These are phyloP conservation scores for Orycteropus afer DNA, from an alignment of 2,113 vertebrate genomes.

Conservation along the genomic window DNA sequence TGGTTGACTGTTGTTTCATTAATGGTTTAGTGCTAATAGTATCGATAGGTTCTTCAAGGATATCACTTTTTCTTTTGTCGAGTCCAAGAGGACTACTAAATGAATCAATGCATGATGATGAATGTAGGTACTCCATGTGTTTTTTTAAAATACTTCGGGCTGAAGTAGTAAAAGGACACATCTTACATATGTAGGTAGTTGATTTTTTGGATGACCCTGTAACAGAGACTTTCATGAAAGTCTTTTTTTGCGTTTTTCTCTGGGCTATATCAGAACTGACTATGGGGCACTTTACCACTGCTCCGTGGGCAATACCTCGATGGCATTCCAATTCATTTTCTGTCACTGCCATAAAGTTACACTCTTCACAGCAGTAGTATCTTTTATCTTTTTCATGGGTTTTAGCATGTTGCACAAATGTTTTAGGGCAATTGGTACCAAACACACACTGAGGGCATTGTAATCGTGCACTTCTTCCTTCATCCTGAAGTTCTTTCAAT, in stretches of 20 bases:
- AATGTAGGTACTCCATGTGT: slow-evolving; percentile 88
- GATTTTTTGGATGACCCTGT: slow-evolving; percentile 86
- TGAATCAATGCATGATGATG: slow-evolving; percentile 84
- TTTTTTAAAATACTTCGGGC: slow-evolving; percentile 89
- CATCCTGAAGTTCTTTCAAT: slow-evolving; percentile 90
- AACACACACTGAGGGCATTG: slow-evolving; percentile 90
- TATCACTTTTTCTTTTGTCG: slow-evolving; percentile 86
- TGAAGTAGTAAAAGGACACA: slow-evolving; percentile 89
- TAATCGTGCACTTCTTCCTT: slow-evolving; percentile 88
- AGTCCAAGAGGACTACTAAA: slow-evolving; percentile 85
- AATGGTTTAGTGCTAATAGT: slow-evolving; percentile 85
- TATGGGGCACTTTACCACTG: slow-evolving; percentile 85
- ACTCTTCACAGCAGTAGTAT: slow-evolving; percentile 93
- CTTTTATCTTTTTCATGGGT: slow-evolving; percentile 93
- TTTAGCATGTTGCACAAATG: slow-evolving; percentile 92
- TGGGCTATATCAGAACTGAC: slow-evolving; percentile 83
- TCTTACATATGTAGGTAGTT: slow-evolving; percentile 86
- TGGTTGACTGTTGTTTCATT: slow-evolving; percentile 85
- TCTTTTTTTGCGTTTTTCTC: slow-evolving; percentile 87
- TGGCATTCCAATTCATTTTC: slow-evolving; percentile 92
- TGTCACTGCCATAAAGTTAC: slow-evolving; percentile 91
- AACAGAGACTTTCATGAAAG: slow-evolving; percentile 84
- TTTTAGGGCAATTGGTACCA: slow-evolving; percentile 92
- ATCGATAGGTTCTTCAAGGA: slow-evolving; percentile 84
- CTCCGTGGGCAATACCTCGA: slow-evolving; percentile 88